Evolutionary conservation across 2,113 vertebrate genomes (phyloP).

Genomic region (Myiagra hebetior): DNA sequence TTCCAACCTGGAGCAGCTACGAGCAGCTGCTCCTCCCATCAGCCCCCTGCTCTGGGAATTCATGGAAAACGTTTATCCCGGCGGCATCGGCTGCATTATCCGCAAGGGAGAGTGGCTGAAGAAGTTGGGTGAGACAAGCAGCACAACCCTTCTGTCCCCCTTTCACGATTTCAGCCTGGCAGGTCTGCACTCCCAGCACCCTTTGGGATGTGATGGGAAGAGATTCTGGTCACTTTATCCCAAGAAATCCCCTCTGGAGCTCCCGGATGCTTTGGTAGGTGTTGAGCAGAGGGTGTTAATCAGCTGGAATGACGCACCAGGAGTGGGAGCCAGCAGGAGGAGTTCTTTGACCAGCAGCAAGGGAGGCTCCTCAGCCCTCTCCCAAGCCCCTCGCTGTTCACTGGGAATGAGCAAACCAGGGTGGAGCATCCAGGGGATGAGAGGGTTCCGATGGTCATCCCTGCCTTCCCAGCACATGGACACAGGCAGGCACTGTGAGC

Average conservation of each 20-base stretch:
- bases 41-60: conserved; percentile 88
- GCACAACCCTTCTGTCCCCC: neutral
- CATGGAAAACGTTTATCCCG: conserved; percentile 88
- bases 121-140: conserved; percentile 73
- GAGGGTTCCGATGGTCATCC: neutral
- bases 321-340: neutral
- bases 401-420: neutral
- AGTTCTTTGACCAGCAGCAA: neutral
- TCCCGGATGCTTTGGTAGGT: neutral
- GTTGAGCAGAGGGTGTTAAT: neutral
- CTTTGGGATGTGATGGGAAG: neutral
- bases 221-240: neutral
- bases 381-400: neutral
- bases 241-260: neutral
- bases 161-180: fast-evolving
- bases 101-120: conserved; percentile 87
- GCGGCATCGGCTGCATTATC: conserved; percentile 87
- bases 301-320: neutral
- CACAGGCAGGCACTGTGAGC: neutral
- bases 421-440: neutral
- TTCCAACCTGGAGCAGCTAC: conserved; percentile 84
- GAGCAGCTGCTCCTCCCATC: conserved; percentile 81
- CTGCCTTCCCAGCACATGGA: neutral
- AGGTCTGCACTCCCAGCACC: neutral
- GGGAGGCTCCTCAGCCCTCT: neutral